These are phyloP conservation scores for Tetranychus piercei DNA, from an alignment of 2,888 invertebrate species.

Conservation along the genomic window DNA sequence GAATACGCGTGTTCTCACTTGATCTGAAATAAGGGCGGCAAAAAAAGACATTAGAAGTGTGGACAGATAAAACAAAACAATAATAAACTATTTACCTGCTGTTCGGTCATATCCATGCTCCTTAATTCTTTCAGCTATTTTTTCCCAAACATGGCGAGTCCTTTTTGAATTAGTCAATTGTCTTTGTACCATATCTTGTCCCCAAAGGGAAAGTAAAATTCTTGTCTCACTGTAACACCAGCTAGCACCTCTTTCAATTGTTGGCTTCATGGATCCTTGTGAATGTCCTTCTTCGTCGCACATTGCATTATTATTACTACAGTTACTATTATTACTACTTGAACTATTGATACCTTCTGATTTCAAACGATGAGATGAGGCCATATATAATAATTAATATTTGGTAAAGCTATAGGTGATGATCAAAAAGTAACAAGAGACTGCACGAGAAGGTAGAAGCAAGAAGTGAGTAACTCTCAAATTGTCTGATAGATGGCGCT, in stretches of 20 bases:
- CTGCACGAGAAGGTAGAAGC: too few species aligned
- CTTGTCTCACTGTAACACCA: slow-evolving; percentile 22
- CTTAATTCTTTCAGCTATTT: slow-evolving; percentile 21
- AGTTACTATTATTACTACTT: neutral
- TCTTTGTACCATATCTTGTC: slow-evolving; percentile 23
- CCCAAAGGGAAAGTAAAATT: slow-evolving; percentile 22
- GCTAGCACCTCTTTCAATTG: slow-evolving; percentile 22
- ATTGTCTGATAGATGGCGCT: too few species aligned
- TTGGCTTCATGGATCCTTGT: slow-evolving; percentile 10
- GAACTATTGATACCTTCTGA: neutral
- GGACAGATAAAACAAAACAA: slow-evolving; percentile 4
- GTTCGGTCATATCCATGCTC: slow-evolving; percentile 23
- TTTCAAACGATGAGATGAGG: too few species aligned
- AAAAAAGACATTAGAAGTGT: neutral
- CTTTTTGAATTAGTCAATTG: slow-evolving; percentile 22
- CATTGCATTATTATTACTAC: neutral
- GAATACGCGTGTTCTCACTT: slow-evolving; percentile 23
- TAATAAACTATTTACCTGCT: slow-evolving; percentile 18
- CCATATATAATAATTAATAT: too few species aligned
- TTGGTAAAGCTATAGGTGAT: too few species aligned
- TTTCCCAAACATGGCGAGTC: slow-evolving; percentile 23
- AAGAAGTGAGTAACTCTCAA: too few species aligned
- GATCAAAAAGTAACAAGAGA: too few species aligned
- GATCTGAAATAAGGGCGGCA: slow-evolving; percentile 14
- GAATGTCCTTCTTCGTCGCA: neutral